Percentiles rank a stretch among this genome's conserved stretches.
Evolutionary conservation across 2,113 vertebrate genomes (phyloP).

Genomic region (Sceloporus undulatus): DNA sequence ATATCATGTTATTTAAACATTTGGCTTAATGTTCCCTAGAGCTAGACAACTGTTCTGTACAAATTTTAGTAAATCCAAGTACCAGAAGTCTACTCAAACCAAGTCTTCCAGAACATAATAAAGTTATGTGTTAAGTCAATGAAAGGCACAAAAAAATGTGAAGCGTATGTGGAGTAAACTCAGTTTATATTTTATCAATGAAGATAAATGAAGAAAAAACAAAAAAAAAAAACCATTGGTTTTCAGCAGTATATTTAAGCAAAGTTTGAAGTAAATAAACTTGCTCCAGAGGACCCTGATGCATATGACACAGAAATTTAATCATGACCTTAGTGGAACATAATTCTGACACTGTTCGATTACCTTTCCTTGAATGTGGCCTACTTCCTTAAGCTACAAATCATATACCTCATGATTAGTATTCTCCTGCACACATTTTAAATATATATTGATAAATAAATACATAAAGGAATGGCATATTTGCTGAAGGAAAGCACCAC

Average conservation of each 20-base stretch:
- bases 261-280: constrained; percentile 12
- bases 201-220: background rate
- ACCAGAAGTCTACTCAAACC: no score
- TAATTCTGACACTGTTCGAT: background rate
- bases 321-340: background rate
- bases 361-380: constrained; percentile 12
- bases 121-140: no score
- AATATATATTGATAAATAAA: constrained; percentile 21
- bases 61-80: no score
- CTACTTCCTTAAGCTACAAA: constrained; percentile 25
- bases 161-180: no score
- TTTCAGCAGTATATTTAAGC: constrained; percentile 38
- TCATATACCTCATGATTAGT: constrained; percentile 23
- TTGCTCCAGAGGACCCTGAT: background rate
- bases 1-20: no score
- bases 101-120: no score
- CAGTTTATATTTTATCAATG: no score
- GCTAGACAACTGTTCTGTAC: no score
- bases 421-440: constrained; percentile 38
- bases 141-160: no score
- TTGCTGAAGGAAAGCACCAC: no score
- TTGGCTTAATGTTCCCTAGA: no score
- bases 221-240: no score
- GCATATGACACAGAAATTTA: background rate
- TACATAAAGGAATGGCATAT: background rate